These are phyloP conservation scores for Paralichthys olivaceus DNA, from an alignment of 2,113 vertebrate genomes.

Conservation along the genomic window DNA sequence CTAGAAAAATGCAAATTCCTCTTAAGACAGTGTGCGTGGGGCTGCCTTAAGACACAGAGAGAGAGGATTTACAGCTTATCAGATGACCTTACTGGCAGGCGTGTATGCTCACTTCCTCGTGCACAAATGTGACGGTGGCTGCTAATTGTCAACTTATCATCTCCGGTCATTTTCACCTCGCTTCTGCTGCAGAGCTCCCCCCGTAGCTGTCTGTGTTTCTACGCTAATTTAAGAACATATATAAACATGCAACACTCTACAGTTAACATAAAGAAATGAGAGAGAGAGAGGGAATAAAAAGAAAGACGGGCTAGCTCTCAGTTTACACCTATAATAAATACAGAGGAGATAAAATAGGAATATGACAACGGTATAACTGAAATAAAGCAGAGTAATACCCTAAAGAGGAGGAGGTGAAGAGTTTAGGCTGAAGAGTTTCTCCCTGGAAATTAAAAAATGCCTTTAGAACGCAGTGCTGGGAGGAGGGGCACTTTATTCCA, in stretches of 20 bases:
- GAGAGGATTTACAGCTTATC: constrained; percentile 73
- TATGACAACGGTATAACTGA: background rate
- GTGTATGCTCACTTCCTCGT: background rate
- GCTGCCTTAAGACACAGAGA: background rate
- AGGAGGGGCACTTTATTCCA: too few relatives aligned
- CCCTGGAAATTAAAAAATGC: too few relatives aligned
- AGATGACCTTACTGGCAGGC: constrained; percentile 66
- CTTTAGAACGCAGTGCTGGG: too few relatives aligned
- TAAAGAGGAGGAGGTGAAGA: too few relatives aligned
- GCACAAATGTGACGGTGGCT: background rate
- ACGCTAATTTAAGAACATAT: background rate
- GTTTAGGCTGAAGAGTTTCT: background rate
- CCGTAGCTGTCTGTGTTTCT: background rate
- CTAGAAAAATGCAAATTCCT: background rate
- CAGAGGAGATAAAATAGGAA: background rate
- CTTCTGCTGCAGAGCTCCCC: background rate
- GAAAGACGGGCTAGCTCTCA: background rate
- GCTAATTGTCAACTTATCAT: constrained; percentile 24
- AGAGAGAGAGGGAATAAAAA: background rate
- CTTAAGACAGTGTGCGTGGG: background rate
- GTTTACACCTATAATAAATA: background rate
- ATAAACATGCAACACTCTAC: background rate
- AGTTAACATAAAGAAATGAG: background rate
- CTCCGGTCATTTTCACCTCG: constrained; percentile 17
- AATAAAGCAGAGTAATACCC: background rate